phyloP scores from a whole-genome alignment of 1,140 invertebrate genomes.

The Cyphomyrmex costatus region DNA sequence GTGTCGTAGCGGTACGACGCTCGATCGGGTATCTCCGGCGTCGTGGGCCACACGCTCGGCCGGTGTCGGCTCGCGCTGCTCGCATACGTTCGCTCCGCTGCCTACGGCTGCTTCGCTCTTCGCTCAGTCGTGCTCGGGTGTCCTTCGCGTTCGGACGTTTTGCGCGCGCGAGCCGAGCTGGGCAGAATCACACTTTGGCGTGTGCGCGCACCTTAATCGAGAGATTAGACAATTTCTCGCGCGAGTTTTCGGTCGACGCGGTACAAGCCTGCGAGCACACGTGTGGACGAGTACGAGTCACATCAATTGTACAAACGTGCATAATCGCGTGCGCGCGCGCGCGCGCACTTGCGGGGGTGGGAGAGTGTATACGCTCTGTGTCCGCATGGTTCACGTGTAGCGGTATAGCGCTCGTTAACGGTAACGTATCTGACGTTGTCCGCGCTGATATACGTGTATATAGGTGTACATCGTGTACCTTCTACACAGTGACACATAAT shows the following conservation, averaged over 20 bases:
- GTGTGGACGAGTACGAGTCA: background rate
- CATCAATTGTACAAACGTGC: background rate
- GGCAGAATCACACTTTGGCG: background rate
- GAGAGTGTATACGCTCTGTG: background rate
- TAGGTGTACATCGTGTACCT: background rate
- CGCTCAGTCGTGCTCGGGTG: conserved; percentile 72
- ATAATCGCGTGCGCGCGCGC: background rate
- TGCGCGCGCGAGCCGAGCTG: background rate
- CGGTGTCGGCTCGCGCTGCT: conserved; percentile 72
- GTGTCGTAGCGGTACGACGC: conserved; percentile 73
- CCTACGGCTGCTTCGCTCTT: too few relatives aligned
- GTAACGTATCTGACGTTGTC: conserved; percentile 42
- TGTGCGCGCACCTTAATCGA: background rate
- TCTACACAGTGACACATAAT: conserved; percentile 24
- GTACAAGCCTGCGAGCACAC: background rate
- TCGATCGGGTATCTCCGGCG: conserved; percentile 78
- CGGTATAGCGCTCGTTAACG: conserved; percentile 37
- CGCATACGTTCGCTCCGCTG: conserved; percentile 42
- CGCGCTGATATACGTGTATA: background rate
- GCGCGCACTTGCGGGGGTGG: background rate
- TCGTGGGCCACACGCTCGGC: conserved; percentile 74
- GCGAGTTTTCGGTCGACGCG: conserved; percentile 1
- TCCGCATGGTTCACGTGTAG: conserved; percentile 43
- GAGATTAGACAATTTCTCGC: background rate
- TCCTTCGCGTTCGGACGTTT: conserved; percentile 56